phyloP scores from a whole-genome alignment of 2,888 invertebrate genomes.

The Trissolcus japonicus region DNA sequence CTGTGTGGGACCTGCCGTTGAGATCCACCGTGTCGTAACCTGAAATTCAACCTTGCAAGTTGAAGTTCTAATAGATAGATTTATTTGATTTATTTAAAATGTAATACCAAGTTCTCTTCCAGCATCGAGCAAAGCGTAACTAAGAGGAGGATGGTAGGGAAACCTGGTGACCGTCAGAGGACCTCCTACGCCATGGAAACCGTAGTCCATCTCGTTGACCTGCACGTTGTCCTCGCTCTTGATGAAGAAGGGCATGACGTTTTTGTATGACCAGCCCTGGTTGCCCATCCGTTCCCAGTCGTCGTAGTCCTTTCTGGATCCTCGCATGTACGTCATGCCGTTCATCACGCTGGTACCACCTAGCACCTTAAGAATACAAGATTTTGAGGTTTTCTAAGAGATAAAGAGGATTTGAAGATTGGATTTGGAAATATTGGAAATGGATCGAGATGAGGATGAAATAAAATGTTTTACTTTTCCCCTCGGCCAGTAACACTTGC shows the following conservation, averaged over 20 bases:
- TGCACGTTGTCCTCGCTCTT: slow-evolving; percentile 90
- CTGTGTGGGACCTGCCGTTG: slow-evolving; percentile 86
- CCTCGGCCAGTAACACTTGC: slow-evolving; percentile 89
- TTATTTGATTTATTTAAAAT: background rate
- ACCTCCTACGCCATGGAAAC: slow-evolving; percentile 87
- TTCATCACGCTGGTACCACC: slow-evolving; percentile 96
- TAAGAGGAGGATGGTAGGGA: slow-evolving; percentile 90
- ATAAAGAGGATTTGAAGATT: too few relatives aligned
- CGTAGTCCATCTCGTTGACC: slow-evolving; percentile 83
- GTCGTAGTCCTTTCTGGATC: slow-evolving; percentile 91
- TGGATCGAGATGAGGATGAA: background rate
- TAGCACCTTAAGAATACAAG: slow-evolving; percentile 79
- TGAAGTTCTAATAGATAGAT: too few relatives aligned
- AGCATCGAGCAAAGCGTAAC: slow-evolving; percentile 86
- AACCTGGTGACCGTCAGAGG: slow-evolving; percentile 87
- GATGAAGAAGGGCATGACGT: slow-evolving; percentile 92
- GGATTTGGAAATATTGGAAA: too few relatives aligned
- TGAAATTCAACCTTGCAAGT: slow-evolving; percentile 62
- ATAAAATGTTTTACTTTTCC: slow-evolving; percentile 81
- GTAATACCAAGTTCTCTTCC: slow-evolving; percentile 84
- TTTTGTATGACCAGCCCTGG: slow-evolving; percentile 92
- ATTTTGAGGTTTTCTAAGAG: background rate
- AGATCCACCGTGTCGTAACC: slow-evolving; percentile 87
- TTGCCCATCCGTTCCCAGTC: slow-evolving; percentile 91
- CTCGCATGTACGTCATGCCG: slow-evolving; percentile 97